phyloP scores from a whole-genome alignment of 2,797 vertebrate genomes.

The Cyclopterus lumpus region DNA sequence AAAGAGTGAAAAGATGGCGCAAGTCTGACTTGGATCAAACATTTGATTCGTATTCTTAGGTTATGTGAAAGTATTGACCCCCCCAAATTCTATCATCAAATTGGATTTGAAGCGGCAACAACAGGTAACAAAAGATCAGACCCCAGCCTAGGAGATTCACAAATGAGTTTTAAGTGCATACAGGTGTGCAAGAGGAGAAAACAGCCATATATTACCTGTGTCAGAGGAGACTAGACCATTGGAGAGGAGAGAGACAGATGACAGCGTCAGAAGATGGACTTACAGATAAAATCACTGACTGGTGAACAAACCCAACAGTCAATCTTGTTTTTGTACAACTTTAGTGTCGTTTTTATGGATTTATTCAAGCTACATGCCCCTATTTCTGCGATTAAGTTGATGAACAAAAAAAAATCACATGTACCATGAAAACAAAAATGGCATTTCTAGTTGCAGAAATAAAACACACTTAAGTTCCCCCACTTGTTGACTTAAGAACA shows the following conservation, averaged over 20 bases:
- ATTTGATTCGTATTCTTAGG: slow-evolving; percentile 20
- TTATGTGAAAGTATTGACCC: slow-evolving; percentile 16
- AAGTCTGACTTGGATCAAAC: slow-evolving; percentile 23
- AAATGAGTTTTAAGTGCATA: slow-evolving; percentile 40
- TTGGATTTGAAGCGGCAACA: slow-evolving; percentile 30
- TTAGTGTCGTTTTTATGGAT: neutral
- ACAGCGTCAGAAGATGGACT: slow-evolving; percentile 76
- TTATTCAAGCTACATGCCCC: neutral
- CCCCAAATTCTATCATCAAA: slow-evolving; percentile 16
- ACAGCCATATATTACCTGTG: slow-evolving; percentile 86
- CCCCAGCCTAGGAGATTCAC: slow-evolving; percentile 23
- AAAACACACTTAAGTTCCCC: neutral
- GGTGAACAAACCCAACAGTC: slow-evolving; percentile 35
- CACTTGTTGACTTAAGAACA: neutral
- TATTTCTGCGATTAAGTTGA: neutral
- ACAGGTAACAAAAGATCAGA: slow-evolving; percentile 31
- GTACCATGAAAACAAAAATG: neutral
- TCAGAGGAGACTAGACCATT: slow-evolving; percentile 89
- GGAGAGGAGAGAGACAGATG: slow-evolving; percentile 82
- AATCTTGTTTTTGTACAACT: neutral
- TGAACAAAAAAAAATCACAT: neutral
- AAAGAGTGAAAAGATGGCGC: slow-evolving; percentile 23
- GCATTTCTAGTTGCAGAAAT: slow-evolving; percentile 1
- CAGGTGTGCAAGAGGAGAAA: slow-evolving; percentile 66
- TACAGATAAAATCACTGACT: slow-evolving; percentile 58